These are phyloP conservation scores for Xiphias gladius DNA, from an alignment of 2,113 vertebrate genomes.

Conservation along the genomic window DNA sequence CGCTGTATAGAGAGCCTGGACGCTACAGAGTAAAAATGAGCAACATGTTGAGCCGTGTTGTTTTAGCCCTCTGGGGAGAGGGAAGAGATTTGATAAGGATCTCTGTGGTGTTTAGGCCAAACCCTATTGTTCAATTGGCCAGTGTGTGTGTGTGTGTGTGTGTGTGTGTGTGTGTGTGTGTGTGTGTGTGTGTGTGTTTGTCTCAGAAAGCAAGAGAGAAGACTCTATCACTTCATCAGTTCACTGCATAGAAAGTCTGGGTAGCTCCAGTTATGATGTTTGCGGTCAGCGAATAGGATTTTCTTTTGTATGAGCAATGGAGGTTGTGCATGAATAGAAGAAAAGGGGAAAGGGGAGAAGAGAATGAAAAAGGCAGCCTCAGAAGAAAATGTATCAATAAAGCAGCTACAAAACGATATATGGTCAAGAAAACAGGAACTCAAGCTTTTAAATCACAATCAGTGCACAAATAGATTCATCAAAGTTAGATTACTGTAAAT, in stretches of 20 bases:
- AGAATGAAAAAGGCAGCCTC: too few species aligned
- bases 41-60: constrained; percentile 83
- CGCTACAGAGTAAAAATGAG: constrained; percentile 68
- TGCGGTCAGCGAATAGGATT: constrained; percentile 3
- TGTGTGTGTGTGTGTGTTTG: constrained; percentile 21
- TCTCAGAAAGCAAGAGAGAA: background rate
- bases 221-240: constrained; percentile 34
- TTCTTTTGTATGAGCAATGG: background rate
- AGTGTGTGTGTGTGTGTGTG: constrained; percentile 34
- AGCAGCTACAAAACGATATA: background rate
- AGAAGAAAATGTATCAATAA: too few species aligned
- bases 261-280: constrained; percentile 14
- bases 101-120: constrained; percentile 65
- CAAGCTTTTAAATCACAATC: constrained; percentile 53
- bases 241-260: constrained; percentile 21
- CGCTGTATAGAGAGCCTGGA: constrained; percentile 60
- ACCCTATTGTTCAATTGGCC: constrained; percentile 57
- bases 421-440: constrained; percentile 9
- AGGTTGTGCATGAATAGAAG: constrained; percentile 10
- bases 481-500: constrained; percentile 17
- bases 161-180: constrained; percentile 35
- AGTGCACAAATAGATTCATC: constrained; percentile 7
- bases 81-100: constrained; percentile 81
- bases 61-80: constrained; percentile 81
- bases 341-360: background rate